Evolutionary conservation across 2,888 invertebrate genomes (phyloP), one percentile per base, ranked within the genome.

Genomic region (Ennomos quercinarius): DNA sequence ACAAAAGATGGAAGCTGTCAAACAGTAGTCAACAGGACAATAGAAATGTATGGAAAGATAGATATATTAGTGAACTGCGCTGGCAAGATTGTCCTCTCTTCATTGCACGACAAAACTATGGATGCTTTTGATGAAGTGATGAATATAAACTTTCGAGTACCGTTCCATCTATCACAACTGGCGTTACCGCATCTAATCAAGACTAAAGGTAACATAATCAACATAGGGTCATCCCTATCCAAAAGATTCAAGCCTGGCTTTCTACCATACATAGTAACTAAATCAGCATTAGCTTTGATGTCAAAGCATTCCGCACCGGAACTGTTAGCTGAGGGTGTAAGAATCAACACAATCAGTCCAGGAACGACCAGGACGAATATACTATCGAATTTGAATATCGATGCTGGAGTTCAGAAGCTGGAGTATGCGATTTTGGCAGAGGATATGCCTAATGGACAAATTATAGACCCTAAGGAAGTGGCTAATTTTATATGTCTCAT

Each of bases 31-130:
- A 64, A 69, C 1, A 78, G 72, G 64, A 84, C 83, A 8, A 59
- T 81, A 3, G 76, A 81, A 61, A 68, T 63, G 37, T 81, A 76
- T n/a, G 79, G 78, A 8, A 76, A 59, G 57, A 76, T 85, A 13
- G 83, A 85, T 35, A 70, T 84, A 9, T 43, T 85, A 17, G 69
- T 85, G 9, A 85, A 85, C 45, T 77, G 81, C 52, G 84, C 84
- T 0, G 81, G 82, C 0, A 73, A 73, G 66, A 59, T 77, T 6
- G 60, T 67, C 0, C 41, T 79, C 8, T 73, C 83, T 10, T 80
- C 79, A 0, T 57, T 84, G 0, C 74, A 74, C 42, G 84, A 83
- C 34, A 61, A 71, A 11, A 64, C 70, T 0, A 83, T 84, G 72
- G 71, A 77, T 0, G 63, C 65, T 0, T 77, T 84, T 17, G 84